Evolutionary conservation across 1,140 invertebrate genomes (phyloP), one percentile per base, ranked within the genome.

Genomic region (Trachelipus rathkii): DNA sequence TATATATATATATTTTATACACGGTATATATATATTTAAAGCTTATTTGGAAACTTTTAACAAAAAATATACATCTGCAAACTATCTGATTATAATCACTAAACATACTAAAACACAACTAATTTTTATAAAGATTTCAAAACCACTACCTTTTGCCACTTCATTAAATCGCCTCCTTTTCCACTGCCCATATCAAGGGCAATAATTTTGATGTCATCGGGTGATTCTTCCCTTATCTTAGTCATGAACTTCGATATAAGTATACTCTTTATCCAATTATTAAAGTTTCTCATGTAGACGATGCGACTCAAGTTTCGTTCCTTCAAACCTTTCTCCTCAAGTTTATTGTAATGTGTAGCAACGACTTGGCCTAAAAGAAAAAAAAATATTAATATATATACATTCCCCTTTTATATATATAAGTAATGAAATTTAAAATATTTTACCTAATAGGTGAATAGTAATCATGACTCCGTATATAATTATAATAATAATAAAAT

Each of bases 241-340:
- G 83, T 77, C 33, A 85, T 46, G 71, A 83, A 85, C 50, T 86
- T 84, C 11, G 46, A 45, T 6, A 76, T 44, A 10, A 76, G 44
- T 13, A 66, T 66, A 84, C 94, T 92, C 87, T 99, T 99, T 8
- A 98, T 91, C 97, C 97, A 99, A 85, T 99, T 99, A 85, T 99
- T 99, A 84, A 99, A 97, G 86, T 98, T 99, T 81, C 97, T 89
- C 86, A 99, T 88, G 83, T 93, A 92, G 82, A 95, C 92, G 80
- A 99, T 99, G 43, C 93, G 89, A 66, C 95, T 97, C 82, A 94
- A 89, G 78, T 89, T 90, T 72, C 97, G 87, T 79, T 90, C 89
- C 68, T 87, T 88, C 11, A 95, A 84, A 0, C 93, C 95, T 79
- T 91, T 91, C 77, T 98, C 92, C 85, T 91, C 88, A 5, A 95